Conservation (phyloP, 2,113 vertebrate species). For the Vidua macroura region DNA sequence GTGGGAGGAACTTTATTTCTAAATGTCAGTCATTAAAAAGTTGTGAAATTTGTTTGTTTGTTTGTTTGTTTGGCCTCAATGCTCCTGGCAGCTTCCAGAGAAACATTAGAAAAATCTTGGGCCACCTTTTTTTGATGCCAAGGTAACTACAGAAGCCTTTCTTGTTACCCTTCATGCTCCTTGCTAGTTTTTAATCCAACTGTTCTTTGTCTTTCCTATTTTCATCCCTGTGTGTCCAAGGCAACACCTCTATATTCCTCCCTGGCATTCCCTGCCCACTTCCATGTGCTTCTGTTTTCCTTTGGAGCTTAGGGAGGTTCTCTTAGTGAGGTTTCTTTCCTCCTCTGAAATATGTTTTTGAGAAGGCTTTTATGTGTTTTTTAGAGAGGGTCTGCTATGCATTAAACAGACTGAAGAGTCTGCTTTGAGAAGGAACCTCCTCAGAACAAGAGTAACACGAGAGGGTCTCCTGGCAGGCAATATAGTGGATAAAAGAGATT, state of each 20-base stretch:
- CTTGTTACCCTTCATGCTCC: background rate
- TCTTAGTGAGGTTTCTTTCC: background rate
- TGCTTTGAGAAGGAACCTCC: background rate
- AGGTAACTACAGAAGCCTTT: background rate
- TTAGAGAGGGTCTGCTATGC: background rate
- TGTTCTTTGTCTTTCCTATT: background rate
- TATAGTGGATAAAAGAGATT: background rate
- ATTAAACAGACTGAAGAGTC: background rate
- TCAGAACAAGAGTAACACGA: background rate
- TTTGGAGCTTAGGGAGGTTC: background rate
- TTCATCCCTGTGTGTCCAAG: background rate
- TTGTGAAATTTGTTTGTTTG: accelerated
- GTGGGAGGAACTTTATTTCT: background rate
- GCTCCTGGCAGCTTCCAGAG: background rate
- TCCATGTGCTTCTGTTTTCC: background rate
- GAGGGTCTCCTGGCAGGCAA: background rate
- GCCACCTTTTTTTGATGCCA: background rate
- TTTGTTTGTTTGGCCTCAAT: background rate
- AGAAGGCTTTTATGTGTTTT: background rate
- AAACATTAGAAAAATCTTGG: background rate
- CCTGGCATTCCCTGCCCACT: background rate
- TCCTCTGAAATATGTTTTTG: background rate
- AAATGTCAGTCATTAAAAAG: background rate
- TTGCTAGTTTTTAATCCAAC: background rate
- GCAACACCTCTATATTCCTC: background rate